A percentile compares a stretch with the other conserved stretches of the same genome.
These are phyloP conservation scores for Gyrodactylus bullatarudis DNA, from an alignment of 1,140 invertebrate species.

Conservation along the genomic window DNA sequence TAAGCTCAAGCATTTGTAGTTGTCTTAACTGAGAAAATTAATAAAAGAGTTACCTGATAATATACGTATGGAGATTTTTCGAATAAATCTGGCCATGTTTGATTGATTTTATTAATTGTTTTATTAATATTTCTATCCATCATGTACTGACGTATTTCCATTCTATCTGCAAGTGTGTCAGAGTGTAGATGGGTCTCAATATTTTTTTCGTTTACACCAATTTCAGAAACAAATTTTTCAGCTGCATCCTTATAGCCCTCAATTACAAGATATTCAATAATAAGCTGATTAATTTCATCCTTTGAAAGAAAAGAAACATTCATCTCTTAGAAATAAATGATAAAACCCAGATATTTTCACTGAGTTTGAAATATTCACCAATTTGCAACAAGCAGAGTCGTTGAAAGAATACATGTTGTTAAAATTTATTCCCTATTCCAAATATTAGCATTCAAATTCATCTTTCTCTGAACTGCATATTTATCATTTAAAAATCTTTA, in stretches of 20 bases:
- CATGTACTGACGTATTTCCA: conserved; percentile 54
- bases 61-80: conserved; percentile 74
- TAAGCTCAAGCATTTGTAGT: conserved; percentile 68
- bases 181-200: conserved; percentile 29
- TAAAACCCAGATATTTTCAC: no score
- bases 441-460: no score
- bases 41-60: conserved; percentile 51
- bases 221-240: conserved; percentile 72
- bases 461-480: no score
- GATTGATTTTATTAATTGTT: conserved; percentile 62
- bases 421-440: no score
- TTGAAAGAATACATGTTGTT: no score
- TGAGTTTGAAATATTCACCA: no score
- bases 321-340: neutral
- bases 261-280: conserved; percentile 19
- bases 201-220: conserved; percentile 41
- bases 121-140: conserved; percentile 46
- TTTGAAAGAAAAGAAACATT: neutral
- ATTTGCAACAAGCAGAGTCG: no score
- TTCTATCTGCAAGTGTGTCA: conserved; percentile 56
- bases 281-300: neutral
- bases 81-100: conserved; percentile 60
- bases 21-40: conserved; percentile 29
- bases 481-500: no score
- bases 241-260: conserved; percentile 91